Conservation (phyloP, 2,113 vertebrate species). For the Haemorhous mexicanus region DNA sequence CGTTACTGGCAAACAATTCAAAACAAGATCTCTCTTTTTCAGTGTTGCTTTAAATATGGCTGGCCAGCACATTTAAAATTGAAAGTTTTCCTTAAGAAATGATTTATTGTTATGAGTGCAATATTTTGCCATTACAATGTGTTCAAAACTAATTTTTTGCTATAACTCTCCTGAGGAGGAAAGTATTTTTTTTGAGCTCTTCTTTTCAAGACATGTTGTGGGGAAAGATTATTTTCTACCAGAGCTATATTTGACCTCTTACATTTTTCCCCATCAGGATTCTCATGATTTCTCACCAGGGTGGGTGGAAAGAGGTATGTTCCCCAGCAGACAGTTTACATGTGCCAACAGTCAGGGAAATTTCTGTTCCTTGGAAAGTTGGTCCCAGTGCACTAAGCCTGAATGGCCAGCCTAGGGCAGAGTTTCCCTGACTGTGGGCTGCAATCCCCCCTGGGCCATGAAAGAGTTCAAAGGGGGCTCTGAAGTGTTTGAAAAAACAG, state of each 20-base stretch:
- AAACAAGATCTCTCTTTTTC: not conserved
- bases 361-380: not conserved
- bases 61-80: not conserved
- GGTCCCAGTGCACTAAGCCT: not conserved
- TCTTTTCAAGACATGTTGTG: not conserved
- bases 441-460: not conserved
- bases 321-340: not conserved
- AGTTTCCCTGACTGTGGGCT: constrained; percentile 10
- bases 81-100: not conserved
- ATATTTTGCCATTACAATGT: not conserved
- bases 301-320: not conserved
- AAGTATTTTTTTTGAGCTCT: not conserved
- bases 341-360: not conserved
- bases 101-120: not conserved
- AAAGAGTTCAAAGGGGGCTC: constrained; percentile 46
- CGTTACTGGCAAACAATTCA: not conserved
- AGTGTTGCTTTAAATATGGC: not conserved
- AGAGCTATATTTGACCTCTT: constrained; percentile 18
- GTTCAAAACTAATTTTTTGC: not conserved
- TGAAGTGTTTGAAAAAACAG: constrained; percentile 41
- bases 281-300: not conserved
- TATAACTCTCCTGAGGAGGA: not conserved
- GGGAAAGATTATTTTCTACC: not conserved
- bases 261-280: not conserved
- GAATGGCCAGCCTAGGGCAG: not conserved